phyloP scores from a whole-genome alignment of 2,888 invertebrate genomes.

The Koerneria pararmatus region DNA sequence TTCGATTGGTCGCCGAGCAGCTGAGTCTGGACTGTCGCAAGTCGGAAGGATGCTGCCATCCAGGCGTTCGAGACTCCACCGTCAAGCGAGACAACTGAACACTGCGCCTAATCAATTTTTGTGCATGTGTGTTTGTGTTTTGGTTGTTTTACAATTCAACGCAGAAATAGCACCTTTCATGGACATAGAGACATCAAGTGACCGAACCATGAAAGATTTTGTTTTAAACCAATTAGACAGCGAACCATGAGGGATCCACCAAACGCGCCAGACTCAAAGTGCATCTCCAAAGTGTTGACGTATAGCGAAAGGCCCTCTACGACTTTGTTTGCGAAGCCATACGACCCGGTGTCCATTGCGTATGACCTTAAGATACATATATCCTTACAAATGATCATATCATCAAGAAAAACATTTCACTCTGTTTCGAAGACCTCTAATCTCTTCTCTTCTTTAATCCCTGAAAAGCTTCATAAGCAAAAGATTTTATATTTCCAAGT shows the following conservation, averaged over 20 bases:
- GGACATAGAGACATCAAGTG: background rate
- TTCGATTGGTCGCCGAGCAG: slow-evolving; percentile 79
- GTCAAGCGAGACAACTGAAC: slow-evolving; percentile 82
- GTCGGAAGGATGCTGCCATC: slow-evolving; percentile 77
- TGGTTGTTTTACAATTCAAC: no score
- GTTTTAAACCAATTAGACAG: slow-evolving; percentile 20
- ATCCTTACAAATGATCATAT: no score
- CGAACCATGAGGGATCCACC: slow-evolving; percentile 87
- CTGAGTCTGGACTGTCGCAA: slow-evolving; percentile 85
- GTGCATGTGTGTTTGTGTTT: no score
- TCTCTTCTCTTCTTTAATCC: no score
- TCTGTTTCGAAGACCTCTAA: no score
- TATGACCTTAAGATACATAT: no score
- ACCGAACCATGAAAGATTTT: background rate
- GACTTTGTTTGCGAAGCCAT: slow-evolving; percentile 84
- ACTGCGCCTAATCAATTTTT: no score
- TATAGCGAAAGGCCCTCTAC: slow-evolving; percentile 94
- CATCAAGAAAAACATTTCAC: no score
- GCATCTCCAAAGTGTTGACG: slow-evolving; percentile 88
- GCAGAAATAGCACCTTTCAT: background rate
- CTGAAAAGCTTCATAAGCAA: no score
- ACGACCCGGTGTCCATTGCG: slow-evolving; percentile 61
- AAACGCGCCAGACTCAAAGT: slow-evolving; percentile 89
- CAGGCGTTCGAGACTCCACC: slow-evolving; percentile 87
- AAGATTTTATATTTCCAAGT: no score